Evolutionary conservation across 2,797 vertebrate genomes (phyloP), one percentile per base, ranked within the genome.

Genomic region (Sebastes itinus): DNA sequence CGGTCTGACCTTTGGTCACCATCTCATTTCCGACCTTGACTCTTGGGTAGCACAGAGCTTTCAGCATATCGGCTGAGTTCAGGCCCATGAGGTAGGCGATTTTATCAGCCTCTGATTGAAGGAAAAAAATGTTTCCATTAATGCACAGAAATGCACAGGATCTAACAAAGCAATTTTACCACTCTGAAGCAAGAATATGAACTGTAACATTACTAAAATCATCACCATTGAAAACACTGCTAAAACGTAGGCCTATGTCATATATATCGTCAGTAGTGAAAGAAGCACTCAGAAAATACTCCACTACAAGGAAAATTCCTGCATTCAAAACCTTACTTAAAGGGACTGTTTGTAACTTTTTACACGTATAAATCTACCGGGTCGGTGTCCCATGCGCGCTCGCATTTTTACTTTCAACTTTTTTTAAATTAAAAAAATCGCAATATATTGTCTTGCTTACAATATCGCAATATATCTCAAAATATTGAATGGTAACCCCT

Each of bases 1-100:
- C 95, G 0, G 96, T 97, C 80, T 97, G 96, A 42, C 96, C 96
- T 87, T 96, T 97, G 88, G 96, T 90, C 12, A 96, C 96, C 0
- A 93, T 95, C 28, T 97, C 95, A 46, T 97, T 96, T 25, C 96
- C 95, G 4, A 97, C 96, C 90, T 96, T 97, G 66, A 97, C 96
- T 78, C 96, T 89, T 4, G 96, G 96, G 73, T 92, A 96, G 82
- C 96, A 97, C 14, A 97, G 54, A 76, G 93, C 93, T 88, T 97
- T 97, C 71, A 97, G 87, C 87, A 97, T 90, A 76, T 97, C 96
- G 0, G 96, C 94, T 5, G 96, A 97, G 89, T 97, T 97, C 84
- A 97, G 88, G 62, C 96, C 96, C 94, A 96, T 92, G 74, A 97
- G 92, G 87, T 96, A 97, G 0, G 95, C 94, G n/a, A 95, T 94